A percentile compares a stretch with the other conserved stretches of the same genome.
These are phyloP conservation scores for Cichladusa arquata DNA, from an alignment of 2,113 vertebrate genomes.

Conservation along the genomic window DNA sequence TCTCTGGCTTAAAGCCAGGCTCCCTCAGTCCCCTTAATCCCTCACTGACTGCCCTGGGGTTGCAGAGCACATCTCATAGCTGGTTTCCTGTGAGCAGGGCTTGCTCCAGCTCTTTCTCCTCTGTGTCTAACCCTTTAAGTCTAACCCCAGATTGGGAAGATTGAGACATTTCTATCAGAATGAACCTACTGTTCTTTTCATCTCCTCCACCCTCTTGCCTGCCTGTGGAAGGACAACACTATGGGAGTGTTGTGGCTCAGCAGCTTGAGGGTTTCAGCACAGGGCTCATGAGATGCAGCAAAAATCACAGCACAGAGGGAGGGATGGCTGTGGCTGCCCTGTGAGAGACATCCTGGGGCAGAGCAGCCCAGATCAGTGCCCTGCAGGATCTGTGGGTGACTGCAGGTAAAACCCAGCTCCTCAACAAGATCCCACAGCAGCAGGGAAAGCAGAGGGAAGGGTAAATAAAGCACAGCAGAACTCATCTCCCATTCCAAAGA, in stretches of 20 bases:
- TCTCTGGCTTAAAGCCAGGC: background rate
- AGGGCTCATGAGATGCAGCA: fast-evolving
- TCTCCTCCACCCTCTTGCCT: background rate
- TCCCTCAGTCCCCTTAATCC: background rate
- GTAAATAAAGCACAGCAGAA: background rate
- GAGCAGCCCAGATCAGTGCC: background rate
- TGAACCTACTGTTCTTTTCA: background rate
- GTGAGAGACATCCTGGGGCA: background rate
- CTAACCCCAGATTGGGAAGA: background rate
- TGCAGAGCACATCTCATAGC: background rate
- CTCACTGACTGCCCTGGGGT: background rate
- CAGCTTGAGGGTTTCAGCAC: background rate
- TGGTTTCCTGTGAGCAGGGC: fast-evolving
- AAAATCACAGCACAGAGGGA: background rate
- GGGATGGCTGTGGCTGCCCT: background rate
- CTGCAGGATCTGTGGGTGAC: background rate
- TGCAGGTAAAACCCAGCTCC: background rate
- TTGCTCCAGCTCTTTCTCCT: background rate
- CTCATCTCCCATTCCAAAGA: conserved; percentile 5
- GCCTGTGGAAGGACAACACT: background rate
- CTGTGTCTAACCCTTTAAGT: background rate
- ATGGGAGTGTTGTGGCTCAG: background rate
- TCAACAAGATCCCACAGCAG: background rate
- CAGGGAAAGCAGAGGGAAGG: background rate
- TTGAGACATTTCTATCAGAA: background rate